Base-by-base conservation (phyloP, 2,888 invertebrate species). In the Cenopis cana region DNA sequence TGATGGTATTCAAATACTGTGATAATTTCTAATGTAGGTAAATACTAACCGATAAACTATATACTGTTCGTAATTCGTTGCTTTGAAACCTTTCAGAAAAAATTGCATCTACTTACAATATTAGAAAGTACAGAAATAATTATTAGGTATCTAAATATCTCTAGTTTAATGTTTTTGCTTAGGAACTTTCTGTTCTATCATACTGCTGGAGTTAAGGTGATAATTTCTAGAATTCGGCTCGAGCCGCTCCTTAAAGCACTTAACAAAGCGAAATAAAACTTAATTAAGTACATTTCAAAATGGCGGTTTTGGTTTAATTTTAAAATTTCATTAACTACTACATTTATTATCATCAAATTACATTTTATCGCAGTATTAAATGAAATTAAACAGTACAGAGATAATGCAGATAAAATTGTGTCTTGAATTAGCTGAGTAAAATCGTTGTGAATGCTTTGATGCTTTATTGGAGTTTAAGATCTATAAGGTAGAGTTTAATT, bases 101-200 rank as follows among this genome's bases (percentile, higher is more conserved):
- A 88, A 82, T 80, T 82, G 84, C 84, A 85, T 79, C 85, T 89
- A 92, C 85, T 88, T 90, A 91, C 77, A 81, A 82, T 61, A 67
- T 84, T 85, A 85, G 78, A 85, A 87, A 84, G 83, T 85, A 88
- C 85, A 84, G 82, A 88, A 89, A 89, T 86, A 85, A 89, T 84
- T 77, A 78, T 82, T 82, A 79, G 75, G 77, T 85, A 83, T 83
- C 73, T 86, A 89, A 79, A 56, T 71, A 67, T 71, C 29, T 67
- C 66, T 71, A 71, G 36, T 67, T 71, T 71, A 86, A 84, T 83
- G 81, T 90, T 87, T 84, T 84, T 81, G 81, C 83, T 86, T 91
- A 93, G 93, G 93, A 93, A 93, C 93, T 92, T 87, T 89, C 78
- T 86, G 89, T 88, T 90, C 89, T 86, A 85, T 83, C 76, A 85